These are phyloP conservation scores for Cromileptes altivelis DNA, from an alignment of 2,113 vertebrate genomes.

Conservation along the genomic window DNA sequence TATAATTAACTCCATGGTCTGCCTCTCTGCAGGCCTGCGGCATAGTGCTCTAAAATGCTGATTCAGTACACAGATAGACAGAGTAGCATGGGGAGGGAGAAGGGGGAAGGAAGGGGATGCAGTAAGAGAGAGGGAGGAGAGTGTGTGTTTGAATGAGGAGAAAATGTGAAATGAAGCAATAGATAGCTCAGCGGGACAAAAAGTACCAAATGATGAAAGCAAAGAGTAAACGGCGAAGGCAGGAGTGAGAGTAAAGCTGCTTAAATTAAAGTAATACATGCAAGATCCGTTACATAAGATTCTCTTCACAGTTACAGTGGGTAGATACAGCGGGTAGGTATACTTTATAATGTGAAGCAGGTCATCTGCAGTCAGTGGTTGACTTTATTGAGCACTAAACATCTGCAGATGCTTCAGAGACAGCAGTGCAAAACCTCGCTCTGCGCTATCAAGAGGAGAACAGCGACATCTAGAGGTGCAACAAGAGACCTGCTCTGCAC, in stretches of 20 bases:
- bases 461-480: constrained; percentile 58
- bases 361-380: constrained; percentile 36
- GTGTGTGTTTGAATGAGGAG: constrained; percentile 33
- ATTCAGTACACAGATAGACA: constrained; percentile 79
- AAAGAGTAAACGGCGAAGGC: neutral
- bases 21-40: constrained; percentile 80
- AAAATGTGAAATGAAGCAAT: constrained; percentile 25
- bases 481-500: neutral
- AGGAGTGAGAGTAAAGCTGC: neutral
- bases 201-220: constrained; percentile 1
- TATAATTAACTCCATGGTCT: constrained; percentile 78
- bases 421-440: neutral
- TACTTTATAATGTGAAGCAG: neutral
- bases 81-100: constrained; percentile 44
- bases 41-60: constrained; percentile 79
- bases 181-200: neutral
- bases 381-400: constrained; percentile 44
- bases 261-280: neutral
- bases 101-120: constrained; percentile 50
- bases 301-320: neutral
- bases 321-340: neutral
- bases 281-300: neutral
- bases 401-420: constrained; percentile 39
- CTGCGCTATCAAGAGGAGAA: constrained; percentile 12
- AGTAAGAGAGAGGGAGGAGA: constrained; percentile 29